A percentile compares a stretch with the other conserved stretches of the same genome.
Conservation (phyloP, 2,113 vertebrate species). For the Tupaia tana region DNA sequence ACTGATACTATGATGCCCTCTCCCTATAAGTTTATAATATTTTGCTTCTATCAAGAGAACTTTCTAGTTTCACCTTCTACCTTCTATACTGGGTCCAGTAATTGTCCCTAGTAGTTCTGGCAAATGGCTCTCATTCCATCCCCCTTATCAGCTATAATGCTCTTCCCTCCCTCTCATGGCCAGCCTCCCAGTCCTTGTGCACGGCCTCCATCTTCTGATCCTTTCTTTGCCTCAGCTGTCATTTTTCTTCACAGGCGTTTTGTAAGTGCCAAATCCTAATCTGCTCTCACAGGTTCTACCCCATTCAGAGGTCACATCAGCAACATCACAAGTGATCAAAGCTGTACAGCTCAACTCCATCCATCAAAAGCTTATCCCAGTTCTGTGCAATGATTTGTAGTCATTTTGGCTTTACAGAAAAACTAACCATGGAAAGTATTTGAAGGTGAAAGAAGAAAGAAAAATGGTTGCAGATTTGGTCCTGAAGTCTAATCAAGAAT, state of each 20-base stretch:
- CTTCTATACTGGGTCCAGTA: not conserved
- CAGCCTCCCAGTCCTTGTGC: not conserved
- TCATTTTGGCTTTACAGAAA: slow-evolving; percentile 33
- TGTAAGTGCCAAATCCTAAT: not conserved
- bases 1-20: not conserved
- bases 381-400: not conserved
- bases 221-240: not conserved
- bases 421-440: not conserved
- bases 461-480: slow-evolving; percentile 10
- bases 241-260: not conserved
- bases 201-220: not conserved
- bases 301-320: not conserved
- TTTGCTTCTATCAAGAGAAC: not conserved
- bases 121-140: not conserved
- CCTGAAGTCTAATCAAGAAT: slow-evolving; percentile 38
- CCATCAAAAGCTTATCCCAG: not conserved
- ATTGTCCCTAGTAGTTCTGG: not conserved
- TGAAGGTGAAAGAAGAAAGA: slow-evolving; percentile 51
- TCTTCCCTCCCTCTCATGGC: not conserved
- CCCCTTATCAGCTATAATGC: not conserved
- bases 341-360: not conserved
- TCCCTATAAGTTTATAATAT: not conserved
- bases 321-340: not conserved
- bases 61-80: slow-evolving; percentile 18
- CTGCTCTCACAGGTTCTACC: not conserved